phyloP scores from a whole-genome alignment of 1,140 invertebrate species.

The Saxidomus purpurata region DNA sequence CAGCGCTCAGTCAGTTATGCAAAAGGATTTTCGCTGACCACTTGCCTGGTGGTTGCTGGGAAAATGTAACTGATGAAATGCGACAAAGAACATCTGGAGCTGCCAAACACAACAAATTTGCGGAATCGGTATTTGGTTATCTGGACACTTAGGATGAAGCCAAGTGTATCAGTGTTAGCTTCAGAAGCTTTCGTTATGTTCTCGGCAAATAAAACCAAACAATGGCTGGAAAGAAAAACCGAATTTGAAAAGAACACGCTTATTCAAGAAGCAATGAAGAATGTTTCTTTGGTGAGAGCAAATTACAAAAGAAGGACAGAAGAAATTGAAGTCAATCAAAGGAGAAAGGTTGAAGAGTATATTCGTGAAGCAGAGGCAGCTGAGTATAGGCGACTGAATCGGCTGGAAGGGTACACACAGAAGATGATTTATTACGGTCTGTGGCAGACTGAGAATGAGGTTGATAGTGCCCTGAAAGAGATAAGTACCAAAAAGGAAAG shows the following conservation, averaged over 20 bases:
- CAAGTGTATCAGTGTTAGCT: slow-evolving; percentile 55
- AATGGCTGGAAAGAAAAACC: slow-evolving; percentile 63
- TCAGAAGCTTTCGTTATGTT: too few relatives aligned
- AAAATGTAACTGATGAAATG: slow-evolving; percentile 21
- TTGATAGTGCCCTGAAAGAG: not conserved
- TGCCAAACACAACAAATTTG: slow-evolving; percentile 70
- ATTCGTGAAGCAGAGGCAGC: not conserved
- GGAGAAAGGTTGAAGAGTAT: not conserved
- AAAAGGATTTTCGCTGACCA: slow-evolving; percentile 43
- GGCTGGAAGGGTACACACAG: slow-evolving; percentile 29
- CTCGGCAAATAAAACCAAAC: slow-evolving; percentile 66
- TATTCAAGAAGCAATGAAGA: slow-evolving; percentile 32
- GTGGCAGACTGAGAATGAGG: slow-evolving; percentile 27
- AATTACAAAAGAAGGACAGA: slow-evolving; percentile 31
- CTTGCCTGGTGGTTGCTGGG: slow-evolving; percentile 55
- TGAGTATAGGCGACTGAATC: slow-evolving; percentile 12
- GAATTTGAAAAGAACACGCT: slow-evolving; percentile 30
- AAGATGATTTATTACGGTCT: slow-evolving; percentile 33
- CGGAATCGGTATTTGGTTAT: slow-evolving; percentile 69
- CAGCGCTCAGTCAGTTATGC: slow-evolving; percentile 23
- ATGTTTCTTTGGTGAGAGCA: not conserved
- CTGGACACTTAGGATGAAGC: slow-evolving; percentile 64
- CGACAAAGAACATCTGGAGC: not conserved
- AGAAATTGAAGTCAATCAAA: slow-evolving; percentile 45
- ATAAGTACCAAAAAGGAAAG: not conserved